Evolutionary conservation across 2,888 invertebrate species (phyloP).

Genomic region (Alentia gelatinosa): DNA sequence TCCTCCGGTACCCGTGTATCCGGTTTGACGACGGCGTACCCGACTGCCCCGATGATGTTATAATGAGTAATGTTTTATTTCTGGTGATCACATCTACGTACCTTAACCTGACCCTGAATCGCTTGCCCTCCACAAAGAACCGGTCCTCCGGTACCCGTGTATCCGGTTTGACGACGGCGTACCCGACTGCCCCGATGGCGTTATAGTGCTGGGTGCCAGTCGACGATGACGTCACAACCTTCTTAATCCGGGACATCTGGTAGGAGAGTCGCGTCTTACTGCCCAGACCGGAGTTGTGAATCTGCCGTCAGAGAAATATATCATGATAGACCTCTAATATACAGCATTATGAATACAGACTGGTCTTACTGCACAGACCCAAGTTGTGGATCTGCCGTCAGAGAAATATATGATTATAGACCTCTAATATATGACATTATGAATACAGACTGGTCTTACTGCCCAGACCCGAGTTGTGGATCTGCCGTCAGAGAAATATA

Average conservation of each 20-base stretch:
- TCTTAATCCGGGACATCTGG: conserved; percentile 59
- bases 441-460: conserved; percentile 63
- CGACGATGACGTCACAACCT: conserved; percentile 56
- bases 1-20: conserved; percentile 62
- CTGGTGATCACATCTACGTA: too few relatives aligned
- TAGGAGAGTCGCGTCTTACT: conserved; percentile 62
- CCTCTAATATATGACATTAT: too few relatives aligned
- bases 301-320: conserved; percentile 31
- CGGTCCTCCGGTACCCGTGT: conserved; percentile 62
- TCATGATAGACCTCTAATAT: too few relatives aligned
- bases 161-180: conserved; percentile 61
- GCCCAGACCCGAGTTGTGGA: conserved; percentile 57
- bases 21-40: conserved; percentile 62
- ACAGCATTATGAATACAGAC: too few relatives aligned
- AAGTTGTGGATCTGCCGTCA: conserved; percentile 47
- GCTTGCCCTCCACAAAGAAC: conserved; percentile 62
- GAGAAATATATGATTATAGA: too few relatives aligned
- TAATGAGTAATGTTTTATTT: too few relatives aligned
- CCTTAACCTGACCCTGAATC: conserved; percentile 65
- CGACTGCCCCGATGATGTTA: conserved; percentile 64
- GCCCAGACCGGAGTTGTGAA: conserved; percentile 57
- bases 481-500: conserved; percentile 31
- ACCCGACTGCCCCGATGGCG: conserved; percentile 64
- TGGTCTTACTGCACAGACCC: conserved; percentile 62
- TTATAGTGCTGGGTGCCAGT: conserved; percentile 62